Evolutionary conservation across 92 coral and sea anemone genomes (phyloP).

Genomic region (Umimayanthus kanabou): DNA sequence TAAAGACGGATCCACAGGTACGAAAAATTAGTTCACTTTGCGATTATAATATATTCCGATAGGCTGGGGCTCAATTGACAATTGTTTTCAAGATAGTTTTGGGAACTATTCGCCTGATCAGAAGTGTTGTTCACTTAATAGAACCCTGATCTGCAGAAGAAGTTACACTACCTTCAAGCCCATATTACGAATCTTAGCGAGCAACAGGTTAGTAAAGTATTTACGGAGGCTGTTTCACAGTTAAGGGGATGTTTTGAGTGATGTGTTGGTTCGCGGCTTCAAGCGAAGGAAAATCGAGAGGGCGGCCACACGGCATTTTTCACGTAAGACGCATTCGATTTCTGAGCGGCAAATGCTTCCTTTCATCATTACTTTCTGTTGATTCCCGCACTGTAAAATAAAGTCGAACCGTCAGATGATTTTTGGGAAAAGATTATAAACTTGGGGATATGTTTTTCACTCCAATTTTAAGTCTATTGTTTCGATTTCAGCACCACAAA

Average conservation of each 20-base stretch:
- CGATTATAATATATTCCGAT: constrained; percentile 5
- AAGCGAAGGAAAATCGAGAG: constrained; percentile 1
- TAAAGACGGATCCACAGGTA: constrained; percentile 97
- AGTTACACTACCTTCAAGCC: constrained; percentile 81
- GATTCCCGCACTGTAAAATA: background rate
- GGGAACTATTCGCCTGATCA: constrained; percentile 49
- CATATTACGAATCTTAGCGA: constrained; percentile 87
- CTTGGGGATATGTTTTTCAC: background rate
- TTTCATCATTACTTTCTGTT: background rate
- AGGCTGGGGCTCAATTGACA: constrained; percentile 59
- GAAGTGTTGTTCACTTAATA: constrained; percentile 59
- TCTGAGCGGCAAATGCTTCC: background rate
- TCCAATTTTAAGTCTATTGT: constrained; percentile 1
- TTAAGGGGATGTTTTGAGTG: constrained; percentile 19
- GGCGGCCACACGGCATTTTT: constrained; percentile 33
- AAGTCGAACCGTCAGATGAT: background rate
- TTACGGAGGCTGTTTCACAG: background rate
- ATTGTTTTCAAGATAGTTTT: constrained; percentile 82
- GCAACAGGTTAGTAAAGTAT: constrained; percentile 72
- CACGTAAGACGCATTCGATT: background rate
- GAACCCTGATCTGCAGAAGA: constrained; percentile 95
- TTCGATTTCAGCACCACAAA: constrained; percentile 25
- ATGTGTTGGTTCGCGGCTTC: constrained; percentile 2
- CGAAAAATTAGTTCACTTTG: constrained; percentile 52
- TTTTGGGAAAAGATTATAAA: background rate